These are phyloP conservation scores for Apostichopus japonicus DNA, from an alignment of 35 echinoderm and acorn worm species.

Conservation along the genomic window DNA sequence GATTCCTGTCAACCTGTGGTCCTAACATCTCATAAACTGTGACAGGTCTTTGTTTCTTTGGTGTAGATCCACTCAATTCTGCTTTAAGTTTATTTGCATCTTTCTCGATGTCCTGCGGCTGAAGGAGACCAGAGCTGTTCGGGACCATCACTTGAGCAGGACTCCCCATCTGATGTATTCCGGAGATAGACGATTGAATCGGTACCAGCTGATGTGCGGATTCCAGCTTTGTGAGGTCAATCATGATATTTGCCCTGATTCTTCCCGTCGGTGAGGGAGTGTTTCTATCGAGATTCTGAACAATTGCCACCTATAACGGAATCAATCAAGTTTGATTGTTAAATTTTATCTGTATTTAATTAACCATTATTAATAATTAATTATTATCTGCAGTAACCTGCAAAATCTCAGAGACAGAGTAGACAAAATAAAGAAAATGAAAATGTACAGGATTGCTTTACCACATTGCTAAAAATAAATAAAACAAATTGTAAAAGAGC, in stretches of 20 bases:
- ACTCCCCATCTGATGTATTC: neutral
- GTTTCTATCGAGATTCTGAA: neutral
- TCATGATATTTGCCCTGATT: conserved; percentile 69
- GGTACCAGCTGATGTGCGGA: conserved; percentile 43
- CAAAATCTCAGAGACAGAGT: too few relatives aligned
- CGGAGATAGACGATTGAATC: neutral
- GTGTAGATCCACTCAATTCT: neutral
- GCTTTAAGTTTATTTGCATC: conserved; percentile 46
- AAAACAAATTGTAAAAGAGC: too few relatives aligned
- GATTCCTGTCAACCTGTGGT: conserved; percentile 57
- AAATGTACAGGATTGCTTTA: too few relatives aligned
- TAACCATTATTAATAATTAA: too few relatives aligned
- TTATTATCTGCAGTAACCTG: too few relatives aligned
- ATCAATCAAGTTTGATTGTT: neutral
- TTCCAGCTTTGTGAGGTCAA: conserved; percentile 77
- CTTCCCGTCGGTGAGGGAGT: conserved; percentile 24
- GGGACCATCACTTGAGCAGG: neutral
- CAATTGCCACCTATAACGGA: conserved; percentile 15
- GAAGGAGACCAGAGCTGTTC: neutral
- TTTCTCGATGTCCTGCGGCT: conserved; percentile 44
- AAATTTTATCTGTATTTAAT: neutral
- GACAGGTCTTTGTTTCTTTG: conserved; percentile 53
- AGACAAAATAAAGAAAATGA: too few relatives aligned
- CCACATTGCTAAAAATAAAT: too few relatives aligned
- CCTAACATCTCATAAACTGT: conserved; percentile 85